A percentile compares a stretch with the other conserved stretches of the same genome.
Conservation (phyloP, 1,140 invertebrate species). For the Papilio aristodemus region DNA sequence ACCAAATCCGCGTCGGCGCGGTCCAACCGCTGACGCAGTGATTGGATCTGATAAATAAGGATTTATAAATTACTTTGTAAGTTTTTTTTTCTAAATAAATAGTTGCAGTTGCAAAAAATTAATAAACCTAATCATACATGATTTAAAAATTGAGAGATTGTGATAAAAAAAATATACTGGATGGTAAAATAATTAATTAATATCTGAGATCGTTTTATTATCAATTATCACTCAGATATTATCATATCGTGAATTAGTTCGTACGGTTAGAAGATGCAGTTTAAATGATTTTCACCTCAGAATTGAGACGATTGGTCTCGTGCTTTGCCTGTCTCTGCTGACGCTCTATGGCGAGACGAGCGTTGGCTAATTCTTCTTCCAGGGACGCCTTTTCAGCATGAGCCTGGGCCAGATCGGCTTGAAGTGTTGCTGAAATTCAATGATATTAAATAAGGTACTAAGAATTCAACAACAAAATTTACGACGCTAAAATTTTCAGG, state of each 20-base stretch:
- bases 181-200: too few species aligned
- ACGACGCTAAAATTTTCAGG: background rate
- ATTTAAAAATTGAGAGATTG: too few species aligned
- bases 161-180: too few species aligned
- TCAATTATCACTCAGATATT: too few species aligned
- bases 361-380: conserved; percentile 87
- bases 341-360: conserved; percentile 82
- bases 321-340: conserved; percentile 87
- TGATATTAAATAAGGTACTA: background rate
- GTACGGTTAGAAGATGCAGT: too few species aligned
- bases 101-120: too few species aligned
- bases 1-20: conserved; percentile 88
- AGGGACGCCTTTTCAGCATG: conserved; percentile 87
- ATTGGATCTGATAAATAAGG: conserved; percentile 80
- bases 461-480: background rate
- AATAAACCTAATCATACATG: too few species aligned
- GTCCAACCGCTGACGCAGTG: conserved; percentile 87
- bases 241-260: too few species aligned
- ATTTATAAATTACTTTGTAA: background rate
- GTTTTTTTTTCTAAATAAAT: too few species aligned
- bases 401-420: conserved; percentile 87
- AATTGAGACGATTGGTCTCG: conserved; percentile 86
- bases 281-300: conserved; percentile 79
- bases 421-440: conserved; percentile 81
- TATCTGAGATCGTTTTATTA: too few species aligned